These are phyloP conservation scores for Sphinx pinastri DNA, from an alignment of 2,888 invertebrate species.

Conservation along the genomic window DNA sequence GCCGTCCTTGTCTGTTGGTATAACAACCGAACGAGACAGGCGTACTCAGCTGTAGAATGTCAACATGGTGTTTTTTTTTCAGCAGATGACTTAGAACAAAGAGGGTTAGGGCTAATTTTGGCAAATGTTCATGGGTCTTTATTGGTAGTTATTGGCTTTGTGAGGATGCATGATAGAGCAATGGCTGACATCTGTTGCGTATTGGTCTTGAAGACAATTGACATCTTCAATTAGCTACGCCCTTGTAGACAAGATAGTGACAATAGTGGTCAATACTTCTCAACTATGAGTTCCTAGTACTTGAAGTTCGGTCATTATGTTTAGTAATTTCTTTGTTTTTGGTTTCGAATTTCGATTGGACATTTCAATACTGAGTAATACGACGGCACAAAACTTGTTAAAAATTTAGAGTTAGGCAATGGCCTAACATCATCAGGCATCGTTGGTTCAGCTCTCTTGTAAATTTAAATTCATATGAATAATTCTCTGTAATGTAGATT, in stretches of 20 bases:
- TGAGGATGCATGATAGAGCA: slow-evolving; percentile 11
- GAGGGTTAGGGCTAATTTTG: slow-evolving; percentile 46
- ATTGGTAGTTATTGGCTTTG: slow-evolving; percentile 22
- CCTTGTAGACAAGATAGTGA: neutral
- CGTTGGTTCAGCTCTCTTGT: too few species aligned
- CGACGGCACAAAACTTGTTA: too few species aligned
- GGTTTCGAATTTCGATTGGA: too few species aligned
- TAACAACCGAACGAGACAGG: slow-evolving; percentile 36
- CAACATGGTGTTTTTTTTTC: slow-evolving; percentile 51
- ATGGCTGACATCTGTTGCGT: neutral
- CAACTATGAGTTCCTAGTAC: too few species aligned
- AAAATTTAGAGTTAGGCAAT: too few species aligned
- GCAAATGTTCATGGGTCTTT: slow-evolving; percentile 34
- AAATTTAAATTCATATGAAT: too few species aligned
- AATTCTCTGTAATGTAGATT: too few species aligned
- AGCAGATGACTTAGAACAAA: slow-evolving; percentile 54
- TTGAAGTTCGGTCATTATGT: too few species aligned
- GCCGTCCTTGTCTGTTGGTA: slow-evolving; percentile 35
- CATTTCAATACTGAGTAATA: too few species aligned
- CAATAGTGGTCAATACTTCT: neutral
- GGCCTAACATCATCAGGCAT: too few species aligned
- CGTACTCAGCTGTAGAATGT: slow-evolving; percentile 46
- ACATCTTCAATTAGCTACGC: neutral
- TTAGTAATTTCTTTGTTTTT: too few species aligned
- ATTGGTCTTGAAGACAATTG: neutral